Base-by-base conservation (phyloP, 2,888 invertebrate species). In the Phania funesta region DNA sequence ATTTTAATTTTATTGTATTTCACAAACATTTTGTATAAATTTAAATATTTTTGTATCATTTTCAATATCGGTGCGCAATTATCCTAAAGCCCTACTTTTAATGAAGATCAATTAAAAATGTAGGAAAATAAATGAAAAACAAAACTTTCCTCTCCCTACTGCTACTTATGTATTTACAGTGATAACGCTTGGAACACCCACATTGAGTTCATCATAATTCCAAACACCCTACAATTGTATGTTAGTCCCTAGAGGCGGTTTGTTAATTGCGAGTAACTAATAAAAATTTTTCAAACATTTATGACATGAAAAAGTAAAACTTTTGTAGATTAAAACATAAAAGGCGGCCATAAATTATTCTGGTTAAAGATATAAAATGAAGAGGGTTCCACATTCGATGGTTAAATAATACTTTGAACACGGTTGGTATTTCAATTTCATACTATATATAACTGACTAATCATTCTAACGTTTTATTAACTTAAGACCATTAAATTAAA, bases 81-180 rank as follows among this genome's bases (percentile, higher is more conserved):
- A 78, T 78, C 44, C 18, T 24, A 50, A 48, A 78, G 54, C 41
- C 35, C 41, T 35, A n/a, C 50, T 54, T 67, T 79, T 73, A 73
- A 73, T 73, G 65, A 71, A 58, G 32, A 20, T 71, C 73, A 79
- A 79, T 79, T 79, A 73, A 79, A 71, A 71, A 67, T 48, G 29
- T 29, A 29, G 16, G 18, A 50, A 58, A 38, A 65, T 35, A 16
- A 56, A 26, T 41, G 41, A 20, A 44, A 71, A 64, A 64, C 48
- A 50, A n/a, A n/a, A n/a, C n/a, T n/a, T n/a, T n/a, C n/a, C 56
- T 35, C 32, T 48, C 64, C 64, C 29, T 24, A 32, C 16, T 32
- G 56, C 71, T 50, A 50, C 48, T 71, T 56, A 68, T 44, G 52
- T 60, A 18, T 5, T 24, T 38, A 16, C 64, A 22, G 11, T 41